Base-by-base conservation (phyloP, 2,888 invertebrate genomes). In the Gymnosoma rotundatum region DNA sequence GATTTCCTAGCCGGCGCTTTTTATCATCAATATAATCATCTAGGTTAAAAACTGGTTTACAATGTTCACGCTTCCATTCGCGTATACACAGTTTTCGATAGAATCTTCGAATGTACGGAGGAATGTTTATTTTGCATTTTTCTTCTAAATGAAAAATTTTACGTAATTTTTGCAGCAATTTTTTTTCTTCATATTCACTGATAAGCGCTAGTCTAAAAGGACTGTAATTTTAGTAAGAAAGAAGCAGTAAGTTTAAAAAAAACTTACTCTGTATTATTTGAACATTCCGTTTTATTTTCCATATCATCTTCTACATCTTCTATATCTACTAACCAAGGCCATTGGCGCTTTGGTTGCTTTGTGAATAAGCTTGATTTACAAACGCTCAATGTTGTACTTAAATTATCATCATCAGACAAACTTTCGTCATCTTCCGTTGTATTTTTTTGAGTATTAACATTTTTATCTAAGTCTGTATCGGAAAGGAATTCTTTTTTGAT, bases 51-150 rank as follows among this genome's bases (percentile, higher is more conserved):
- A 94, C 87, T 1, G 93, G 93, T 70, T 94, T 89, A 72, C 93
- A 93, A 83, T 93, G 93, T 84, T 94, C 93, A n/a, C 94, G 91
- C 88, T 94, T 94, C 78, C 93, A 90, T 87, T 93, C 93, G 25
- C 95, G 92, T 16, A 94, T 91, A n/a, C 91, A 90, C 12, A 95
- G 90, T 90, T 95, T 95, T 54, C 95, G 91, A 87, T 93, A 93
- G 0, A 94, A 89, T 50, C 94, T 92, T 9, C 93, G 88, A 14
- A 92, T 87, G 75, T 90, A 89, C 12, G 90, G 78, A 5, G 92
- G 92, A 42, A 92, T 89, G 16, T 89, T 74, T n/a, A 89, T 70
- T 18, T 89, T 87, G n/a, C 78, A 88, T 36, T 89, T 85, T 5
- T 88, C 80, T 50, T 91, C 90, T 0, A 88, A 66, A 3, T 81